Conservation (phyloP, 2,797 vertebrate genomes). For the Pteropus rufus region DNA sequence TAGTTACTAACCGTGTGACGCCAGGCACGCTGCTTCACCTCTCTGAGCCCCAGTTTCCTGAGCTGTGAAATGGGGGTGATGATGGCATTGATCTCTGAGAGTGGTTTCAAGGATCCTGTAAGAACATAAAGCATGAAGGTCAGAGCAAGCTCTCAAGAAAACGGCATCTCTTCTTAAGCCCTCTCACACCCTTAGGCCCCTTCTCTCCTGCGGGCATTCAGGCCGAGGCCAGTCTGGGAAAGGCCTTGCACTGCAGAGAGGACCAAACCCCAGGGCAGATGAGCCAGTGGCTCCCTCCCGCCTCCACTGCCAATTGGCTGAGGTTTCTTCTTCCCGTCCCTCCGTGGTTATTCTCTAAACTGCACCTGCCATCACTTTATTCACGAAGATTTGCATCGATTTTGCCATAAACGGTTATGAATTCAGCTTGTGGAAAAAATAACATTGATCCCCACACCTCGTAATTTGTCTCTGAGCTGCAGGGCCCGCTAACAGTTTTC, state of each 20-base stretch:
- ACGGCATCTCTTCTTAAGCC: background rate
- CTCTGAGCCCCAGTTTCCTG: background rate
- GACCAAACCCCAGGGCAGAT: background rate
- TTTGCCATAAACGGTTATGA: slow-evolving; percentile 74
- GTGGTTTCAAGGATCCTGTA: background rate
- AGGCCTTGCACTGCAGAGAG: background rate
- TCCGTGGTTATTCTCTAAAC: background rate
- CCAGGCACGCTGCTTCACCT: background rate
- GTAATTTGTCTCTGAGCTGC: slow-evolving; percentile 54
- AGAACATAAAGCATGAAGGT: background rate
- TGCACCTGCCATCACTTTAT: slow-evolving; percentile 46
- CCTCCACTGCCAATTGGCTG: background rate
- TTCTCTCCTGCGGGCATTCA: fast-evolving
- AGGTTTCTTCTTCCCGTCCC: background rate
- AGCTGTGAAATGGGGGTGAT: background rate
- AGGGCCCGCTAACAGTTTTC: background rate
- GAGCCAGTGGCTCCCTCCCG: background rate
- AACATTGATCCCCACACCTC: slow-evolving; percentile 69
- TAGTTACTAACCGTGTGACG: fast-evolving
- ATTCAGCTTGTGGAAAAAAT: slow-evolving; percentile 73
- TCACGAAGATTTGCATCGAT: slow-evolving; percentile 72
- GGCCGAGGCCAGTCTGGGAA: background rate
- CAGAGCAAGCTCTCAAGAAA: background rate
- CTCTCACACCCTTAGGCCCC: fast-evolving
- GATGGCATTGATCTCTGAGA: fast-evolving